These are phyloP conservation scores for Biston betularia DNA, from an alignment of 2,888 invertebrate genomes.

Conservation along the genomic window DNA sequence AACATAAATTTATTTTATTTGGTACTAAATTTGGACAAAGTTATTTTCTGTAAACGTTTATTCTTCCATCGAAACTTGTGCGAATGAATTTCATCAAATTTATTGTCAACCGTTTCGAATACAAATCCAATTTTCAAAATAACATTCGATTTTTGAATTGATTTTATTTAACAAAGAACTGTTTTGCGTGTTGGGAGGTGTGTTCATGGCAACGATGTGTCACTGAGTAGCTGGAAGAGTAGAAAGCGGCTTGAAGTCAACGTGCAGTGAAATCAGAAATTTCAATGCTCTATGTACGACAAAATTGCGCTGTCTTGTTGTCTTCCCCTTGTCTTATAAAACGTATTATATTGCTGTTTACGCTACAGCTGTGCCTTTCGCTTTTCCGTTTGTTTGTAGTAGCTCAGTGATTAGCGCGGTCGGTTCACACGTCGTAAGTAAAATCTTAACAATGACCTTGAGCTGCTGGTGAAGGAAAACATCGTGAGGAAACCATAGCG, in stretches of 20 bases:
- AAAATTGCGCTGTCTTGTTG: constrained; percentile 19
- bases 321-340: constrained; percentile 10
- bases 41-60: not conserved
- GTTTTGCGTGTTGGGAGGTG: constrained; percentile 4
- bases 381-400: too few species aligned
- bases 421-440: not conserved
- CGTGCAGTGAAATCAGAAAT: constrained; percentile 23
- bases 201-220: constrained; percentile 14
- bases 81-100: constrained; percentile 4
- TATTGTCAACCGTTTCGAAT: not conserved
- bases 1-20: not conserved
- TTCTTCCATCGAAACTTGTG: not conserved
- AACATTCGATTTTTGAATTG: not conserved
- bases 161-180: not conserved
- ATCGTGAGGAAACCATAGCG: too few species aligned
- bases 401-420: too few species aligned
- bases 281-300: constrained; percentile 12
- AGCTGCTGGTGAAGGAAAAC: too few species aligned
- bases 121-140: constrained; percentile 8
- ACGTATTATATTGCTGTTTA: not conserved
- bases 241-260: constrained; percentile 3
- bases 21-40: not conserved
- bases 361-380: not conserved
- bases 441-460: not conserved
- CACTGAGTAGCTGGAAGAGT: constrained; percentile 19